Base-by-base conservation (phyloP, 2,113 vertebrate genomes). In the Casuarius casuarius region DNA sequence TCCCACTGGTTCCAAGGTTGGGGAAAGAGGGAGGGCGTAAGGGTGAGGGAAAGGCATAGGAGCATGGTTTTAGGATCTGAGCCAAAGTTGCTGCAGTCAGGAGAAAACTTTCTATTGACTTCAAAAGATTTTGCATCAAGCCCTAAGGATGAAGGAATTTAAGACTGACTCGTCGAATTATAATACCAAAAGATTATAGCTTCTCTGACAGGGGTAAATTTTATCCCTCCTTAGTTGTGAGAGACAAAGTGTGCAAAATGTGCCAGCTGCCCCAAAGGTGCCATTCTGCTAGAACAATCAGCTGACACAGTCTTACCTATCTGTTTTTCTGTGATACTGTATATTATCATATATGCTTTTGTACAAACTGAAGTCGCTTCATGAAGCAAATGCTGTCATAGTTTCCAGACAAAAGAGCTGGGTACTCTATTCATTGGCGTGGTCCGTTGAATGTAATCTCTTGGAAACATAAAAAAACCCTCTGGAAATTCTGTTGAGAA, bases 101-200 rank as follows among this genome's bases (percentile, higher is more conserved):
- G 84, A 70, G 66, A 82, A 88, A 51, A 77, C 91, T 92, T 94
- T 82, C 67, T 94, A 3, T 90, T 92, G 78, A 94, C 89, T 94
- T 97, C 95, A 97, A 88, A 95, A 91, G 87, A 54, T 71, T 97
- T 96, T 91, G 81, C 94, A 79, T 94, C 87, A 91, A 96, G 91
- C 84, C 89, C 92, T 94, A 67, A 96, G 87, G 91, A 95, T 0
- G 44, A 91, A 85, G 84, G 61, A 94, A 70, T 77, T 91, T 77
- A 84, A 83, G 89, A 85, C 81, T 95, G 84, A 74, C 87, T 92
- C 78, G 62, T 46, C 88, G 83, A 96, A 90, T 94, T 94, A 92
- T 72, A 94, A 95, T 83, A 76, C 51, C 54, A 92, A 84, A 82
- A 94, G 91, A 78, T 91, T 92, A 94, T 94, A 87, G 21, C 81